Conservation (phyloP, 2,888 invertebrate genomes). For the Folsomia candida region DNA sequence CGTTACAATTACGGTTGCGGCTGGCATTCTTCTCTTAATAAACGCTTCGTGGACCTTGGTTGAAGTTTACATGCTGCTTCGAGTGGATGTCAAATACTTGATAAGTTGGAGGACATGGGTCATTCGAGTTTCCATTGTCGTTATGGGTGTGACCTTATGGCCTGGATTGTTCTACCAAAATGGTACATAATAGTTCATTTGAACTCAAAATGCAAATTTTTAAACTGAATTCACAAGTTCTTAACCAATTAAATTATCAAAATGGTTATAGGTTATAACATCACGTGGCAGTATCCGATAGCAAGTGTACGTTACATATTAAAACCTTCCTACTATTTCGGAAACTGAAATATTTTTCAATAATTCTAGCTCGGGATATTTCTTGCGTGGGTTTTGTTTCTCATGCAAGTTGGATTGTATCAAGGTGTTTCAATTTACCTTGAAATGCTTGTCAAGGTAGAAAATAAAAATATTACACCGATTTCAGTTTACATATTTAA, state of each 20-base stretch:
- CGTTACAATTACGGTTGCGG: slow-evolving; percentile 13
- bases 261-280: slow-evolving; percentile 19
- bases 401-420: slow-evolving; percentile 35
- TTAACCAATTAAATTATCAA: too few relatives aligned
- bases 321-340: neutral
- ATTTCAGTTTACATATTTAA: neutral
- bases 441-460: slow-evolving; percentile 37
- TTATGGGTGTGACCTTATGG: slow-evolving; percentile 35
- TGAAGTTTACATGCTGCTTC: slow-evolving; percentile 24
- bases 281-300: slow-evolving; percentile 37
- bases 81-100: slow-evolving; percentile 22
- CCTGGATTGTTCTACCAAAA: slow-evolving; percentile 29
- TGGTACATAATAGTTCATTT: too few relatives aligned
- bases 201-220: too few relatives aligned
- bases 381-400: slow-evolving; percentile 36
- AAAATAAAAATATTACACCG: neutral
- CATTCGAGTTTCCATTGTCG: slow-evolving; percentile 16
- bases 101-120: slow-evolving; percentile 38
- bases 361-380: slow-evolving; percentile 33
- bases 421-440: slow-evolving; percentile 30
- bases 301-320: slow-evolving; percentile 24
- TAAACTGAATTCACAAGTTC: too few relatives aligned
- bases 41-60: slow-evolving; percentile 16
- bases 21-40: slow-evolving; percentile 10
- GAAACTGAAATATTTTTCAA: slow-evolving; percentile 9